Evolutionary conservation across 2,113 vertebrate species (phyloP).

Genomic region (Elephas maximus): DNA sequence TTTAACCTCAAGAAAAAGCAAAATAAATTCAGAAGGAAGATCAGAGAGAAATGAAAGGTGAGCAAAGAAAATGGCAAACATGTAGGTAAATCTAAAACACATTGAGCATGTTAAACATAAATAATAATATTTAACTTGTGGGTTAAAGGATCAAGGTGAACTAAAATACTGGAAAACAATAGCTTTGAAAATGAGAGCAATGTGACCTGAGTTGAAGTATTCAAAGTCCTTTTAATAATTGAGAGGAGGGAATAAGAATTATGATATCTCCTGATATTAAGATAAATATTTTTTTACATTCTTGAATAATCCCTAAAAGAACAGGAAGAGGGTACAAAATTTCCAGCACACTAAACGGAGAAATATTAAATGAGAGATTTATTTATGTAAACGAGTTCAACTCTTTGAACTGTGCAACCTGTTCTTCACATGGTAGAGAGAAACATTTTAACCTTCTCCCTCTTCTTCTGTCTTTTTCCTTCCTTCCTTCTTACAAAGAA

Average conservation of each 20-base stretch:
- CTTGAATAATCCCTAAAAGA: neutral
- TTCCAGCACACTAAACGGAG: neutral
- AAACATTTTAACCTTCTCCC: neutral
- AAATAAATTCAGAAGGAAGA: neutral
- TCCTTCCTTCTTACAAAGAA: neutral
- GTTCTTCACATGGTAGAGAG: neutral
- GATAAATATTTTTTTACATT: conserved; percentile 49
- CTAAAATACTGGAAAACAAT: conserved; percentile 5
- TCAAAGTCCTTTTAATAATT: neutral
- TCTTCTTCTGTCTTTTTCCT: neutral
- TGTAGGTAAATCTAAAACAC: neutral
- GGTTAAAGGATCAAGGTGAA: neutral
- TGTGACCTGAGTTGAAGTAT: neutral
- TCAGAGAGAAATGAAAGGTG: neutral
- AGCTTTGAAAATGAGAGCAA: neutral
- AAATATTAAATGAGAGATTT: conserved; percentile 3
- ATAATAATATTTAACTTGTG: neutral
- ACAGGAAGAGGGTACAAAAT: neutral
- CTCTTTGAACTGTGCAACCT: neutral
- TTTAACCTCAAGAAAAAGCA: neutral
- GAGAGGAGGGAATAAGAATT: neutral
- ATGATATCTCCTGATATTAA: conserved; percentile 5
- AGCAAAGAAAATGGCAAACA: neutral
- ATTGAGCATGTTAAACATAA: neutral
- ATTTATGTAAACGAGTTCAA: neutral